Evolutionary conservation across 2,888 invertebrate species (phyloP), one percentile per base, ranked within the genome.

Genomic region (Oligia fasciuncula): DNA sequence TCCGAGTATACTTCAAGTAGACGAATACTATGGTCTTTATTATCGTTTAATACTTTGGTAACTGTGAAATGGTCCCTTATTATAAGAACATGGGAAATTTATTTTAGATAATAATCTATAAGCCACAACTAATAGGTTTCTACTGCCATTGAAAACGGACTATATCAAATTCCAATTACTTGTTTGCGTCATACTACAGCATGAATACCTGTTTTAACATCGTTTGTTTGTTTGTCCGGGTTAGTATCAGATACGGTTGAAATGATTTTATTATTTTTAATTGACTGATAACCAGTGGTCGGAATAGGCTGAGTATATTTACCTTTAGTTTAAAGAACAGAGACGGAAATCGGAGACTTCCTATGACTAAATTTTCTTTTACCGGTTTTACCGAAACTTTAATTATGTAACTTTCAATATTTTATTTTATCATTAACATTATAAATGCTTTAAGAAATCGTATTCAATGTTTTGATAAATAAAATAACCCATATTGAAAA

Each of bases 1-100:
- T 87, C 54, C 49, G 68, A 77, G 65, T 83, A 69, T 79, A 76
- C 74, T 77, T 66, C 66, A 73, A 68, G 65, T 76, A 67, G 69
- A 51, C 66, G 35, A 84, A 78, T 78, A 76, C 77, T 71, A 54
- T 73, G 57, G 72, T 54, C 62, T 80, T 49, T 83, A 83, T 35
- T 74, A 57, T 74, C 74, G 76, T 73, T 86, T 72, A 66, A 76
- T 76, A 74, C 49, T 71, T 70, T 65, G 51, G 57, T 78, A 57
- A 81, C 40, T 65, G 65, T 85, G 74, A 66, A 75, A 35, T 75
- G 29, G 35, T 73, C 29, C 57, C 29, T 62, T 63, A 71, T 13
- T 66, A 51, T 63, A 67, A 72, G 8, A 60, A 74, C 51, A 72
- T 29, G 23, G 6, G 23, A 43, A 63, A 49, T 11, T 35, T 14